Evolutionary conservation across 2,113 vertebrate species (phyloP), one percentile per base, ranked within the genome.

Genomic region (Falco punctatus): DNA sequence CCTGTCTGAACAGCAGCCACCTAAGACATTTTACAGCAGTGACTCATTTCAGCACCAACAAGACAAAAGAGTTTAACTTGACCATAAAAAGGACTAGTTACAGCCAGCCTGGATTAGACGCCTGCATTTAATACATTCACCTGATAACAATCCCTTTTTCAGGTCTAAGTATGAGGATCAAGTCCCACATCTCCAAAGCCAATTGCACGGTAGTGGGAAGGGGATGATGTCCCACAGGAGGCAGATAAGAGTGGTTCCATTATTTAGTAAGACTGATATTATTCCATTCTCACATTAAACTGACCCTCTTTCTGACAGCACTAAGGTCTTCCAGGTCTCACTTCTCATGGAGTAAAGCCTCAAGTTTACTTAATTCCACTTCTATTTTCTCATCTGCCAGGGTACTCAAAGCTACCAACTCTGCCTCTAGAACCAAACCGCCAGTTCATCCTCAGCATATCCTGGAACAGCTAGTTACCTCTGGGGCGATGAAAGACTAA

Each of bases 1-100:
- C 98, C 98, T 98, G 98, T 97, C 96, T 86, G 94, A 98, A 97
- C 94, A 97, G 96, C 95, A 97, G 97, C 98, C 95, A 95, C 97
- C 96, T 90, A 98, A 98, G 96, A 97, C 97, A 98, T 98, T 97
- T 96, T 95, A 97, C 75, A 93, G 95, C 2, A 22, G 72, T 98
- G 98, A 98, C 96, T 98, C 98, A 98, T 89, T 97, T 95, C 95
- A 97, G 92, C 69, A 93, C 66, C 91, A 95, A 94, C 97, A 97
- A 97, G 96, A 90, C 78, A 94, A 80, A 90, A 77, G 77, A 86
- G 6, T 74, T 93, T 88, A 88, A 88, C 46, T 42, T 86, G 73
- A 91, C 86, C 88, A 93, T 95, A 95, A 93, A 96, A 97, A 96
- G 91, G 61, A 58, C 27, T 88, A 58, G 32, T 19, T 81, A 59